These are phyloP conservation scores for Phalacrocorax pelagicus DNA, from an alignment of 2,113 vertebrate species.

Conservation along the genomic window DNA sequence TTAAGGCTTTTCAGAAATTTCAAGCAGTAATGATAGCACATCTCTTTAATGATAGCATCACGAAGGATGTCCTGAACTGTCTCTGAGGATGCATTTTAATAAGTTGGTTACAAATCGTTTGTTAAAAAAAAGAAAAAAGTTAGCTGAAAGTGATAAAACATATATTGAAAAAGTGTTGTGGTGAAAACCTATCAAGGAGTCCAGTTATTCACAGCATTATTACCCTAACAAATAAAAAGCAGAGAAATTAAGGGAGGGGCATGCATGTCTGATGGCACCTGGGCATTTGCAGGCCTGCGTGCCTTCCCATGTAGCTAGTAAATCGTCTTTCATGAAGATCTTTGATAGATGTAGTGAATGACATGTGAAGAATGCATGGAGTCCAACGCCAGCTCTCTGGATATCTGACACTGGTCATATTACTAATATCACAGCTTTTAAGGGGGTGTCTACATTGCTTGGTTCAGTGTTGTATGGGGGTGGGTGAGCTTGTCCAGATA, in stretches of 20 bases:
- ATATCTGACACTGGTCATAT: neutral
- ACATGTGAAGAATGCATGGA: neutral
- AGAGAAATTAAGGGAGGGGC: neutral
- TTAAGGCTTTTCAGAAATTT: conserved; percentile 13
- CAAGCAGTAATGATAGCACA: neutral
- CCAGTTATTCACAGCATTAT: neutral
- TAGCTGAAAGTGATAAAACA: neutral
- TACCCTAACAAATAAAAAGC: neutral
- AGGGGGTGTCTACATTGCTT: neutral
- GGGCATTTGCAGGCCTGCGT: neutral
- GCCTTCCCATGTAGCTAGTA: neutral
- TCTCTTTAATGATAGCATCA: neutral
- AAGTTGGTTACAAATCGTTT: neutral
- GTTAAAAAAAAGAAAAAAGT: neutral
- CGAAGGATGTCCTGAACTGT: neutral
- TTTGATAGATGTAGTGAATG: neutral
- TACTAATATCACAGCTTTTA: neutral
- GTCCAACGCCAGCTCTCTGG: neutral
- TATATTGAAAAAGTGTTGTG: neutral
- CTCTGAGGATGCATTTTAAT: neutral
- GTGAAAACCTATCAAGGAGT: neutral
- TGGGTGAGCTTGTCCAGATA: neutral
- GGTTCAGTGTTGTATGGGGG: neutral
- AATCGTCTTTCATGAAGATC: neutral
- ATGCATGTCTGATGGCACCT: neutral